Evolutionary conservation across 2,888 invertebrate species (phyloP), one percentile per base, ranked within the genome.

Genomic region (Lycophotia porphyrea): DNA sequence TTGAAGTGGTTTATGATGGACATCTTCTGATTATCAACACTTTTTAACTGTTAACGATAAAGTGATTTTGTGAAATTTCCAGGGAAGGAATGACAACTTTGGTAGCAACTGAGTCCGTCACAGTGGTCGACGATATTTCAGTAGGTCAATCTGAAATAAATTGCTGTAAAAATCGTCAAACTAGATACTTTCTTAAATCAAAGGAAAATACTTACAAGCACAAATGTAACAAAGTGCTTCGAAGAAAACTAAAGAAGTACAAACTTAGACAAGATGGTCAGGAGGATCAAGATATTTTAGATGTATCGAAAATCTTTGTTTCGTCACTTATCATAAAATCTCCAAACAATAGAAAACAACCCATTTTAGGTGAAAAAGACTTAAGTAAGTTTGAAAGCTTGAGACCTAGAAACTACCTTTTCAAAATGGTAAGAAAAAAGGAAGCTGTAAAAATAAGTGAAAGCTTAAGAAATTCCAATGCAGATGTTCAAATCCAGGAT

Each of bases 271-370:
- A 88, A 86, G 93, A 96, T 94, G 96, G 94, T n/a, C 87, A 89
- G 82, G 96, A 96, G 86, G 96, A 96, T 85, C 93, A 90, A 79
- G 96, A 96, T 86, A 91, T 96, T 71, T 84, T 96, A 91, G 93
- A 96, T 92, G 93, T 96, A 2, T 95, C 96, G 11, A 88, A 91
- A 74, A 91, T 88, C 66, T 91, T 96, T 70, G 83, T 92, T 55
- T 87, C 89, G n/a, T 89, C 92, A 63, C 85, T 96, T 47, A 91
- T 81, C 81, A 94, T 95, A n/a, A 94, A 92, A 80, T 94, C 94
- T 47, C 94, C 94, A 18, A 91, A 85, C 68, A 90, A 87, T 77
- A 74, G 77, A 74, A 87, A 88, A 34, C 81, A 84, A 39, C 65
- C 69, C 64, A 42, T 71, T 39, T 36, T 70, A 64, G 52, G 72